phyloP scores from a whole-genome alignment of 2,888 invertebrate genomes.

The Bibio marci region DNA sequence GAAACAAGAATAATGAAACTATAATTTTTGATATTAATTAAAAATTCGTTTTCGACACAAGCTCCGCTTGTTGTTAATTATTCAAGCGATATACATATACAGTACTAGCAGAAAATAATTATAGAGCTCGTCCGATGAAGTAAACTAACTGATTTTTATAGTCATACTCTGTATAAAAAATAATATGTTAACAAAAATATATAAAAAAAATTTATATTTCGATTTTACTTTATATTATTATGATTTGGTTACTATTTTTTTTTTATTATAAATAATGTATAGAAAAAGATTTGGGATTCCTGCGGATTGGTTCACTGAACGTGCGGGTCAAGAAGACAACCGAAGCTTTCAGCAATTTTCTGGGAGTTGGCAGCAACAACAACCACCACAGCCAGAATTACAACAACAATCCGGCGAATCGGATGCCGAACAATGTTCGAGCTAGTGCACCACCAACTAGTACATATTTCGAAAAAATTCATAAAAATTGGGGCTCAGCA shows the following conservation, averaged over 20 bases:
- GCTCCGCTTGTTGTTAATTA: no score
- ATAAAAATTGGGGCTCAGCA: conserved; percentile 80
- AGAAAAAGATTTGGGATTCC: conserved; percentile 81
- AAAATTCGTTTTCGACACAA: no score
- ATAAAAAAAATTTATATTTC: no score
- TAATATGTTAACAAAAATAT: no score
- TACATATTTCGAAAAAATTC: conserved; percentile 44
- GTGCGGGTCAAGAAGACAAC: conserved; percentile 85
- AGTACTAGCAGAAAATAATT: no score
- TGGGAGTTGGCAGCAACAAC: conserved; percentile 52
- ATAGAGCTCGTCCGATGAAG: no score
- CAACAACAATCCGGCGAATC: conserved; percentile 25
- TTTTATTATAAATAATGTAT: conserved; percentile 14
- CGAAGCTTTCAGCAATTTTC: conserved; percentile 79
- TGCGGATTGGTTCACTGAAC: conserved; percentile 81
- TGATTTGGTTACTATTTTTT: conserved; percentile 1
- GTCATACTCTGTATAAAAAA: no score
- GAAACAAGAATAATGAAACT: no score
- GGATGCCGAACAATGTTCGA: conserved; percentile 18
- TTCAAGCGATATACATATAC: no score
- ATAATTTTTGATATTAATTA: no score
- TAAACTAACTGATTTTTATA: no score
- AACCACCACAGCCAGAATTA: conserved; percentile 21
- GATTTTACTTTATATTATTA: no score
- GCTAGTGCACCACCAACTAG: conserved; percentile 19